Conservation (phyloP, 2,113 vertebrate genomes). For the Clarias batrachus region DNA sequence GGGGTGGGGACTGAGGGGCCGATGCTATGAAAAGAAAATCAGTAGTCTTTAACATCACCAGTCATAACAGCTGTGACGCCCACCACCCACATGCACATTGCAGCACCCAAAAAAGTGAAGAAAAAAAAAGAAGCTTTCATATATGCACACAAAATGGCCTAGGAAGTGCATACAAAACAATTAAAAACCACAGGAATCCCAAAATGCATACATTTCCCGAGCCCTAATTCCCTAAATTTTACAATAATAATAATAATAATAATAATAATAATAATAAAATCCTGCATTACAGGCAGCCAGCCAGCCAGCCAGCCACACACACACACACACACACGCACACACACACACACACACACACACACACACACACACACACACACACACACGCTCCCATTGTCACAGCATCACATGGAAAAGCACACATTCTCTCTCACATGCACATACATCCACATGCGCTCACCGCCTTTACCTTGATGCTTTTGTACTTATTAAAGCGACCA, state of each 20-base stretch:
- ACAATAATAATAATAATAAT: too few species aligned
- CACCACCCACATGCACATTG: slow-evolving; percentile 59
- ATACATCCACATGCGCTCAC: background rate
- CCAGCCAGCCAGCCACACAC: background rate
- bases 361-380: background rate
- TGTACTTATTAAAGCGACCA: background rate
- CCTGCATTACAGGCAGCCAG: background rate
- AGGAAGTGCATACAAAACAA: background rate
- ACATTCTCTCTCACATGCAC: background rate
- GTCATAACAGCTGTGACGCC: slow-evolving; percentile 52
- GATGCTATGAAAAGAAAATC: background rate
- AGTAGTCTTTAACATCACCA: slow-evolving; percentile 43
- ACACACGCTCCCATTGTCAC: background rate
- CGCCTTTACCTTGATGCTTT: background rate
- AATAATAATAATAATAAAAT: too few species aligned
- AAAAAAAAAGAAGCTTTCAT: slow-evolving; percentile 57
- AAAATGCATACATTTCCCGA: background rate
- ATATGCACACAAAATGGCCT: background rate
- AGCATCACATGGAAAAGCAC: background rate
- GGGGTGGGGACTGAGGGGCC: background rate
- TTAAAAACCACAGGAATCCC: too few species aligned
- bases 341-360: background rate
- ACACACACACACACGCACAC: background rate
- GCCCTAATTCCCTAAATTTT: background rate
- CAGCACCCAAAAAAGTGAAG: slow-evolving; percentile 58